Evolutionary conservation across 2,113 vertebrate species (phyloP), one percentile per base, ranked within the genome.

Genomic region (Platichthys stellatus): DNA sequence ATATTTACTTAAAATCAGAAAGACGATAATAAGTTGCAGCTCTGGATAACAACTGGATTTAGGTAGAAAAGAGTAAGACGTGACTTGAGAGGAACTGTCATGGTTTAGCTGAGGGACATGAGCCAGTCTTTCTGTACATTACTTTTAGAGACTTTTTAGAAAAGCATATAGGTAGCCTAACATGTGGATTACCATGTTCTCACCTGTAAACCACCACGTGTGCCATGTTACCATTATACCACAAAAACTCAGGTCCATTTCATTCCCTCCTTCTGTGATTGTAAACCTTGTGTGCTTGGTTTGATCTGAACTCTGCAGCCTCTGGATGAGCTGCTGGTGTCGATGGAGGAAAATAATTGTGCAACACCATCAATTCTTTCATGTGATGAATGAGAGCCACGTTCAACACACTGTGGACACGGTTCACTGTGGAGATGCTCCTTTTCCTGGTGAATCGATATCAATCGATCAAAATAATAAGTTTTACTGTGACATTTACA

Each of bases 91-190:
- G 23, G 65, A 20, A 64, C 65, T 4, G 21, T 23, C 28, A 31
- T n/a, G 31, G 38, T 31, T 66, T 0, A 78, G 20, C 3, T 23
- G 60, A 47, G 72, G 70, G 47, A 61, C 54, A 45, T 18, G 5
- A 53, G 61, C 26, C 82, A 82, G 84, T 83, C 80, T 69, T 90
- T 85, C 88, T 86, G 80, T 89, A 89, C 74, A 85, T 87, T 82
- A 81, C 69, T 81, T 79, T 56, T 23, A 26, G 17, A 28, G 26
- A 17, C 18, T 45, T 31, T 31, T 31, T 63, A 31, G 18, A 63
- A 71, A 72, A 74, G 62, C 47, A 53, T 40, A 43, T 40, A 43
- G 15, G 59, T 66, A 40, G 67, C 66, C 38, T 78, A 6, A 71
- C 43, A 40, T 38, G 26, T 54, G 49, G 24, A 8, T 74, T 43